phyloP scores from a whole-genome alignment of 1,140 invertebrate species.

The Bombus sibiricus region DNA sequence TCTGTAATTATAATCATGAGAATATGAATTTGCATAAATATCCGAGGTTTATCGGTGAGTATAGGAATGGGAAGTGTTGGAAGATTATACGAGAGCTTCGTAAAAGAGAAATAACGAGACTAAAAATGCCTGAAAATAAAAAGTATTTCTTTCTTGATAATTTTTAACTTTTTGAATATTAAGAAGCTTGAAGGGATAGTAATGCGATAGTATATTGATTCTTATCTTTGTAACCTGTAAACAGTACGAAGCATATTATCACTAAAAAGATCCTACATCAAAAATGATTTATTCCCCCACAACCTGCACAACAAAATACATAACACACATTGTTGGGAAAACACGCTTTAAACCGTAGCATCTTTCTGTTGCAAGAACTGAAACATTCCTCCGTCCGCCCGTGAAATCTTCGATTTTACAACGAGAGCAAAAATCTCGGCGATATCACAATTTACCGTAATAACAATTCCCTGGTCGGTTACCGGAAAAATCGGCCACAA shows the following conservation, averaged over 20 bases:
- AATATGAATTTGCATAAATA: too few species aligned
- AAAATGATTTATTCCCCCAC: background rate
- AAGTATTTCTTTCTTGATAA: too few species aligned
- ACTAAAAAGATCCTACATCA: background rate
- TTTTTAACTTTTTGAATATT: too few species aligned
- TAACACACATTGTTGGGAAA: background rate
- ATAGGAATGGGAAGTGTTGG: too few species aligned
- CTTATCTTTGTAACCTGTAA: background rate
- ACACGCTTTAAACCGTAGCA: background rate
- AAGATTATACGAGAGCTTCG: too few species aligned
- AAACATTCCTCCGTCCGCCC: background rate
- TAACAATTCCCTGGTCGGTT: background rate
- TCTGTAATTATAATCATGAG: too few species aligned
- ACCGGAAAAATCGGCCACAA: background rate
- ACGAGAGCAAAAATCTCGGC: background rate
- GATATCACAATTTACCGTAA: slow-evolving; percentile 8
- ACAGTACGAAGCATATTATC: background rate
- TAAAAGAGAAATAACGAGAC: too few species aligned
- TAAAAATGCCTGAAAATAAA: too few species aligned
- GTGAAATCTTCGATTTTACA: slow-evolving; percentile 9
- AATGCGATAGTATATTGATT: too few species aligned
- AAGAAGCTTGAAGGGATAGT: too few species aligned
- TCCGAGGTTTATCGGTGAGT: too few species aligned
- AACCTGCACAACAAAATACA: background rate
- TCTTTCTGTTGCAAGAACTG: background rate